These are phyloP conservation scores for Heliconius cydno DNA, from an alignment of 2,888 invertebrate genomes.

Conservation along the genomic window DNA sequence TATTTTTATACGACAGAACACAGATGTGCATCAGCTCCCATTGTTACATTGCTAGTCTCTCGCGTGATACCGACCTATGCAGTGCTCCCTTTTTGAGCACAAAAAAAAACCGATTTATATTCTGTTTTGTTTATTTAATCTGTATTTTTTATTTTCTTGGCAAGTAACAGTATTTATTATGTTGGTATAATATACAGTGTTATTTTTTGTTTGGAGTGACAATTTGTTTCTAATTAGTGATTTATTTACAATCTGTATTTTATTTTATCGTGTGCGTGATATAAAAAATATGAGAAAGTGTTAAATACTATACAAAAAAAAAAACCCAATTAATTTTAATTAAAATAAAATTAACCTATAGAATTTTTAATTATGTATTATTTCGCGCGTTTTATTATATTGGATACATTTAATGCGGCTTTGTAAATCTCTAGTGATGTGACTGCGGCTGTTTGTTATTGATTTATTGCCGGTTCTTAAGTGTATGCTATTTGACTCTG, in stretches of 20 bases:
- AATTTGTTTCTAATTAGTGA: not conserved
- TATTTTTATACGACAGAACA: constrained; percentile 10
- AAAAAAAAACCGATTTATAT: constrained; percentile 18
- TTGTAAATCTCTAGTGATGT: constrained; percentile 43
- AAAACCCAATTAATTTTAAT: not conserved
- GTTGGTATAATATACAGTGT: not conserved
- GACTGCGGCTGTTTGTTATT: constrained; percentile 40
- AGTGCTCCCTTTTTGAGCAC: constrained; percentile 33
- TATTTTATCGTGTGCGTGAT: not conserved
- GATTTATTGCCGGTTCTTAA: constrained; percentile 43
- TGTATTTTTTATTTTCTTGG: not conserved
- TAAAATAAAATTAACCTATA: not conserved
- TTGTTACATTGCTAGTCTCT: constrained; percentile 35
- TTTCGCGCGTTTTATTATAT: constrained; percentile 32
- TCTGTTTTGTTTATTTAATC: constrained; percentile 18
- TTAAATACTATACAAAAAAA: not conserved
- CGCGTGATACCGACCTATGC: constrained; percentile 45
- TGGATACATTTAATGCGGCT: constrained; percentile 30
- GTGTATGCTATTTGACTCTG: constrained; percentile 26
- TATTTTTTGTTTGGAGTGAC: not conserved
- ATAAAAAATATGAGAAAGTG: not conserved
- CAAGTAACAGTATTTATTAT: not conserved
- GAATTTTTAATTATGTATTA: not conserved
- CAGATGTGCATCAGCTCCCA: constrained; percentile 23
- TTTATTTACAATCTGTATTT: not conserved